Evolutionary conservation across 2,888 invertebrate species (phyloP).

Genomic region (Gnatocerus cornutus): DNA sequence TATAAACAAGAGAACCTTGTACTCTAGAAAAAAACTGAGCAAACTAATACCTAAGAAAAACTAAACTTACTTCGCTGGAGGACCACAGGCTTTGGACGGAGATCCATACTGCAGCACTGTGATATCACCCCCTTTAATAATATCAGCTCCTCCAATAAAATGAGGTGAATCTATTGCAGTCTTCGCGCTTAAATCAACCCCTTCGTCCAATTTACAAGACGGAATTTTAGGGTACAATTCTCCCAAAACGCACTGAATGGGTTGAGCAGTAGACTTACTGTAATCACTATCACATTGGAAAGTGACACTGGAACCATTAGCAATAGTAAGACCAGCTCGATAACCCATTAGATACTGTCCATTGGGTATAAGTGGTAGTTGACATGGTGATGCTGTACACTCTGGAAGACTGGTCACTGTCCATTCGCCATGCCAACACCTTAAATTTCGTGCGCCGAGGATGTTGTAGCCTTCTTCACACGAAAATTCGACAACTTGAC

Average conservation of each 20-base stretch:
- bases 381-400: constrained; percentile 81
- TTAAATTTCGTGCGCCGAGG: constrained; percentile 81
- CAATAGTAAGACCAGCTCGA: constrained; percentile 85
- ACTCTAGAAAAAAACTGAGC: constrained; percentile 75
- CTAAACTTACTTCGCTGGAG: constrained; percentile 76
- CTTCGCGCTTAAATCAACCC: constrained; percentile 54
- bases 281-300: constrained; percentile 80
- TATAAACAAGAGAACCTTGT: constrained; percentile 85
- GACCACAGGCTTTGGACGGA: constrained; percentile 74
- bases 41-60: not conserved
- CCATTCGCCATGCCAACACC: constrained; percentile 90
- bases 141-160: constrained; percentile 70
- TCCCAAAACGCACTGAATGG: constrained; percentile 79
- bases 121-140: constrained; percentile 74
- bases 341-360: constrained; percentile 86
- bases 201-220: constrained; percentile 72
- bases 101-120: constrained; percentile 73
- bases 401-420: constrained; percentile 83
- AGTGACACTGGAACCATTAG: constrained; percentile 85
- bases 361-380: constrained; percentile 78
- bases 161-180: constrained; percentile 63
- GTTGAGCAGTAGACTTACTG: constrained; percentile 73
- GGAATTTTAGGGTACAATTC: constrained; percentile 76
- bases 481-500: constrained; percentile 83
- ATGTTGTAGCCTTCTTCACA: constrained; percentile 83